A percentile compares a stretch with the other conserved stretches of the same genome.
These are phyloP conservation scores for Cantharis rufa DNA, from an alignment of 2,888 invertebrate species.

Conservation along the genomic window DNA sequence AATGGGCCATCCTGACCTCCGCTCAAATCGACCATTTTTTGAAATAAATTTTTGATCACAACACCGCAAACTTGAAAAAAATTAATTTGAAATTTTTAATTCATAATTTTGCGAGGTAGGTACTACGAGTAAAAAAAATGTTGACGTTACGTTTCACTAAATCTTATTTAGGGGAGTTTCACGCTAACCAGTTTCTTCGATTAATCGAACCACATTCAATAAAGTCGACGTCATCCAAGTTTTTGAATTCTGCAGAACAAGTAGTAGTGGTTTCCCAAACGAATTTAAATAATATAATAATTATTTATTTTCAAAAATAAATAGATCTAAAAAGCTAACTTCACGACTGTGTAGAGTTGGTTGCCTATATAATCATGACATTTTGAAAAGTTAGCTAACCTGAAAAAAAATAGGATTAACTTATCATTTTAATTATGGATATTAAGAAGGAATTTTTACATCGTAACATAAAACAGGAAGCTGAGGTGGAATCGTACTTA, in stretches of 20 bases:
- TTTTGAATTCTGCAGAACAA: too few species aligned
- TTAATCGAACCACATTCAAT: background rate
- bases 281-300: too few species aligned
- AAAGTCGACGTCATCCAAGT: background rate
- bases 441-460: slow-evolving; percentile 7
- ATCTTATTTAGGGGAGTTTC: background rate
- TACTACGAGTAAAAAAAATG: background rate
- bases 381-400: background rate
- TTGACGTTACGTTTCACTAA: slow-evolving; percentile 9
- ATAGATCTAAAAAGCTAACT: too few species aligned
- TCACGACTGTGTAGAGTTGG: background rate
- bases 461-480: slow-evolving; percentile 6
- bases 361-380: background rate
- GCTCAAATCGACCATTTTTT: slow-evolving; percentile 79
- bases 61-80: slow-evolving; percentile 3
- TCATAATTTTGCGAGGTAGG: background rate
- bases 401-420: background rate
- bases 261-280: too few species aligned
- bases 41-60: background rate
- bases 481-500: background rate
- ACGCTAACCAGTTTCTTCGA: background rate
- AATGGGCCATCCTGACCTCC: slow-evolving; percentile 78
- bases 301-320: too few species aligned
- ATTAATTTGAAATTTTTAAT: background rate
- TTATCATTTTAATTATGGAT: background rate